phyloP scores from a whole-genome alignment of 2,888 invertebrate genomes.

The Lochmaea capreae region DNA sequence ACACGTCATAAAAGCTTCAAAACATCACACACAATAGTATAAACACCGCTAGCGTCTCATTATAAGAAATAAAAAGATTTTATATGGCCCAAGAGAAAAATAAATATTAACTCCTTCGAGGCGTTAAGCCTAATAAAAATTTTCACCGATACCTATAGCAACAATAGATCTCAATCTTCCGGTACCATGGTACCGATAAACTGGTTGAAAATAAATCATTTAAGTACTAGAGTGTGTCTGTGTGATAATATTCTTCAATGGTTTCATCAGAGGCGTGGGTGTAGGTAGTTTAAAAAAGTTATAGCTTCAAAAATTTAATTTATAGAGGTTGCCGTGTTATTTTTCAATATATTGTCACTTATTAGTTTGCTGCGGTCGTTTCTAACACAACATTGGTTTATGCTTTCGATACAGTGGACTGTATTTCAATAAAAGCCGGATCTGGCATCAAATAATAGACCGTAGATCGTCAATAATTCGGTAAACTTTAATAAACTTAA shows the following conservation, averaged over 20 bases:
- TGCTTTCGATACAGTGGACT: too few species aligned
- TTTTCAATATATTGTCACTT: too few species aligned
- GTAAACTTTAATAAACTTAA: too few species aligned
- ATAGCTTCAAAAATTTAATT: too few species aligned
- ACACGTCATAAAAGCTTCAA: not conserved
- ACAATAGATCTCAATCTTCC: conserved; percentile 17
- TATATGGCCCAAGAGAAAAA: conserved; percentile 12
- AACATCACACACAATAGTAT: conserved; percentile 11
- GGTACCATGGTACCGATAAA: conserved; percentile 16
- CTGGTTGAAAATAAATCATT: conserved; percentile 20
- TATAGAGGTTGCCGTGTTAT: too few species aligned
- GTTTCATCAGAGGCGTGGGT: conserved; percentile 1
- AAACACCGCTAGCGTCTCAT: conserved; percentile 16
- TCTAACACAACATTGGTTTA: too few species aligned
- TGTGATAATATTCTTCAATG: conserved; percentile 9
- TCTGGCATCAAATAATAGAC: too few species aligned
- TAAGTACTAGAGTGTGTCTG: not conserved
- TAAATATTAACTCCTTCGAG: conserved; percentile 14
- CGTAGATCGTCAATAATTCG: too few species aligned
- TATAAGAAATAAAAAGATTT: conserved; percentile 14
- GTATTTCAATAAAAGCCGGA: too few species aligned
- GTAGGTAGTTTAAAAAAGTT: not conserved
- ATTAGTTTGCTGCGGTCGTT: too few species aligned
- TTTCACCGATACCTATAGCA: conserved; percentile 3
- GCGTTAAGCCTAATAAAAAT: conserved; percentile 3